A percentile compares a stretch with the other conserved stretches of the same genome.
phyloP scores from a whole-genome alignment of 2,797 vertebrate species.

The Siniperca obscura region DNA sequence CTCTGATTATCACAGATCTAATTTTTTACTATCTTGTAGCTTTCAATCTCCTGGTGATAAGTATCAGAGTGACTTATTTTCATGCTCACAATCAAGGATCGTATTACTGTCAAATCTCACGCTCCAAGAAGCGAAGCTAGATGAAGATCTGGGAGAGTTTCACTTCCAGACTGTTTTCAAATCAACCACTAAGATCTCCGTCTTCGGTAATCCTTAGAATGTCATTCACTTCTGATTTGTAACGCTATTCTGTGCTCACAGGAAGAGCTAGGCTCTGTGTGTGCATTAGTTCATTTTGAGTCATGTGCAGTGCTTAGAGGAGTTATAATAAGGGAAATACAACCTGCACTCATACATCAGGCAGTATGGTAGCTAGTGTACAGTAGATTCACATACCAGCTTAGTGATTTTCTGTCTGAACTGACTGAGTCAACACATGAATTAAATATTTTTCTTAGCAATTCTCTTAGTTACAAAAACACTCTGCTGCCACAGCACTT shows the following conservation, averaged over 20 bases:
- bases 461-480: slow-evolving; percentile 49
- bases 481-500: slow-evolving; percentile 54
- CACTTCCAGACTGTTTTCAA: slow-evolving; percentile 68
- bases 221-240: slow-evolving; percentile 71
- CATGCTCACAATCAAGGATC: slow-evolving; percentile 74
- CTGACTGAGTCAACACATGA: slow-evolving; percentile 54
- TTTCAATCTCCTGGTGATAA: slow-evolving; percentile 65
- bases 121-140: slow-evolving; percentile 72
- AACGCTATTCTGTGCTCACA: slow-evolving; percentile 43
- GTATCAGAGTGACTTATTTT: slow-evolving; percentile 75
- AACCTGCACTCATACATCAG: slow-evolving; percentile 28
- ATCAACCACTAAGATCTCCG: slow-evolving; percentile 77
- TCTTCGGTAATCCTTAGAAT: slow-evolving; percentile 74
- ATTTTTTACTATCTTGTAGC: slow-evolving; percentile 49
- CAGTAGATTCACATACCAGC: slow-evolving; percentile 38
- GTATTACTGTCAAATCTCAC: slow-evolving; percentile 74
- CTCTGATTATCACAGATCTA: slow-evolving; percentile 71
- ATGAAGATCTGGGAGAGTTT: slow-evolving; percentile 73
- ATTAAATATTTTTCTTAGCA: slow-evolving; percentile 65
- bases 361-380: slow-evolving; percentile 27
- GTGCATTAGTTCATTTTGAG: slow-evolving; percentile 26
- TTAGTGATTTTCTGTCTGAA: slow-evolving; percentile 38
- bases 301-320: slow-evolving; percentile 42
- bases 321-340: slow-evolving; percentile 48
- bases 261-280: slow-evolving; percentile 32